Base-by-base conservation (phyloP, 1,140 invertebrate genomes). In the Drosophila teissieri region DNA sequence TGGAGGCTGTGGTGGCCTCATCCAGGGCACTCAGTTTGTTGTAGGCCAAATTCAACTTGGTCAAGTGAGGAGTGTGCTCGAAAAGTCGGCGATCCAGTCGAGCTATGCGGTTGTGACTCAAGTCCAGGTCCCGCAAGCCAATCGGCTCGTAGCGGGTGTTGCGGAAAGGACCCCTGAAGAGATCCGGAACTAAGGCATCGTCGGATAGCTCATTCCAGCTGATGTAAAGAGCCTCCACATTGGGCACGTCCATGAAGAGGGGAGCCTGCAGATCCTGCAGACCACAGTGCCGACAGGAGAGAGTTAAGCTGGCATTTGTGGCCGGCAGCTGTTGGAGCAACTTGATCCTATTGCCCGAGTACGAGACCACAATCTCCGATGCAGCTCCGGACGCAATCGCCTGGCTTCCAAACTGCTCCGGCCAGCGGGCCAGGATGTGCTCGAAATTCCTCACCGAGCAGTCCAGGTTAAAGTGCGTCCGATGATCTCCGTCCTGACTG, bases 11-110 rank as follows among this genome's bases (percentile, higher is more conserved):
- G 0, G 95, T 96, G 11, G 93, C 92, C 17, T 92, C 90, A 89
- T 96, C 95, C 37, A 97, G 85, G 19, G 94, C 92, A 42, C 91
- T 92, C 3, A 97, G 93, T 1, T 94, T 94, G 90, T 97, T 97
- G 40, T 94, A 94, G 78, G 94, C 94, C 7, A 97, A 89, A 76
- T 94, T 94, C 11, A 97, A 89, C 39, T 93, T 92, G 61, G 94
- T 94, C 46, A 97, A 82, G 52, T 94, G 93, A 0, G 93, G 93
- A 31, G 95, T 94, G 82, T 96, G 95, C 82, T 96, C 94, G 88
- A 97, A 97, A 27, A 96, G 61, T 54, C 95, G 94, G 49, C 93
- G 93, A 88, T 95, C 93, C 44, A 97, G 91, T 2, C 94, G 94
- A 57, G 95, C 94, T 24, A 97, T 94, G 61, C 93, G 76, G 90